phyloP scores from a whole-genome alignment of 2,113 vertebrate genomes.

The Plecturocebus donacophilus region DNA sequence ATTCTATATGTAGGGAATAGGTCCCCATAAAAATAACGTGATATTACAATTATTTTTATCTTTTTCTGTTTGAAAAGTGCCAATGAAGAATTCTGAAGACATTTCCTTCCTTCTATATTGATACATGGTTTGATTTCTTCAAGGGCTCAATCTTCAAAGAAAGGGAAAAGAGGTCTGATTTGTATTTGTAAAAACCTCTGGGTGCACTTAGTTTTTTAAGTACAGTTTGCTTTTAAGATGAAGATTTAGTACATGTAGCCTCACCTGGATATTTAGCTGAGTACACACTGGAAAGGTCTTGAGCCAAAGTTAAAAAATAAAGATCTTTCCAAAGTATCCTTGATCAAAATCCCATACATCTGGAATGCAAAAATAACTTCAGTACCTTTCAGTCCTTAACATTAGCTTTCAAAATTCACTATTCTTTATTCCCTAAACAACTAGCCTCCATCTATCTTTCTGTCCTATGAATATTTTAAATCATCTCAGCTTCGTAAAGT shows the following conservation, averaged over 20 bases:
- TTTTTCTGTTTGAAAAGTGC: constrained; percentile 16
- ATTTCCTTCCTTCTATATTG: background rate
- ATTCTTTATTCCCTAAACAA: background rate
- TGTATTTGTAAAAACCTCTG: background rate
- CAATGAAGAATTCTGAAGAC: background rate
- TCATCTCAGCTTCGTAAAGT: background rate
- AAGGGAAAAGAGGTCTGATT: background rate
- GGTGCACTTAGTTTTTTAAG: constrained; percentile 8
- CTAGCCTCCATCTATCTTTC: background rate
- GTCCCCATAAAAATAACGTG: background rate
- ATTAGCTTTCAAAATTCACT: background rate
- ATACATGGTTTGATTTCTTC: background rate
- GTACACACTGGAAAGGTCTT: background rate
- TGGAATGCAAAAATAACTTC: background rate
- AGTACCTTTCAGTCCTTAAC: background rate
- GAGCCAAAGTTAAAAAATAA: background rate
- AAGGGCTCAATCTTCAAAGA: background rate
- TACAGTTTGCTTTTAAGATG: background rate
- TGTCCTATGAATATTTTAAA: background rate
- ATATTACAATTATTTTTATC: background rate
- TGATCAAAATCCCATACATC: background rate
- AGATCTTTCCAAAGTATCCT: background rate
- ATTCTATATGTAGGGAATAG: background rate
- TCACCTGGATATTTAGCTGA: background rate
- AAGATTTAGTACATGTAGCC: background rate